Percentiles rank a stretch among this genome's conserved stretches.
Evolutionary conservation across 2,888 invertebrate species (phyloP).

Genomic region (Diaprepes abbreviatus): DNA sequence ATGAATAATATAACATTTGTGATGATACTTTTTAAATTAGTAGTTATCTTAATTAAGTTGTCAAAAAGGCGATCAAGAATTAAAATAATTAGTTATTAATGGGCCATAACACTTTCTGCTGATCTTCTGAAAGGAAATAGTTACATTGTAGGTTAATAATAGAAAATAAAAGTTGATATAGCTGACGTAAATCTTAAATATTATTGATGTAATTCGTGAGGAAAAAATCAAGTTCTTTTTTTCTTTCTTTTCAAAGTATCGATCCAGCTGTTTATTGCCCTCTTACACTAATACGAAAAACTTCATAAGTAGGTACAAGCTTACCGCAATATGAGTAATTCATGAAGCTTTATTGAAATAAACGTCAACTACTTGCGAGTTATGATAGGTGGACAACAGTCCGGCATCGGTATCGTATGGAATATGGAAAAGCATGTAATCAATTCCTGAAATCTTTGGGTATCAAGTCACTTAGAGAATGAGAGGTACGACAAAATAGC

Average conservation of each 20-base stretch:
- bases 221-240: neutral
- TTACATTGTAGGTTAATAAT: too few species aligned
- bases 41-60: neutral
- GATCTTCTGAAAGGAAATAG: too few species aligned
- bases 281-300: neutral
- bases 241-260: neutral
- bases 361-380: slow-evolving; percentile 21
- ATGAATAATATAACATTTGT: neutral
- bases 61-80: neutral
- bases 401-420: neutral
- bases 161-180: too few species aligned
- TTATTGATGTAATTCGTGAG: too few species aligned
- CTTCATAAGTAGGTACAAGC: neutral
- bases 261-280: neutral
- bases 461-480: neutral
- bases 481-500: too few species aligned
- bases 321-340: slow-evolving; percentile 23
- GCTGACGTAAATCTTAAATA: too few species aligned
- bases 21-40: neutral
- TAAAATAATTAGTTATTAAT: too few species aligned
- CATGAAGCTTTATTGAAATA: slow-evolving; percentile 19
- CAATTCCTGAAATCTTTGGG: neutral
- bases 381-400: slow-evolving; percentile 15
- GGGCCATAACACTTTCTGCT: too few species aligned
- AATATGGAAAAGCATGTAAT: slow-evolving; percentile 5